A percentile compares a stretch with the other conserved stretches of the same genome.
Evolutionary conservation across 2,888 invertebrate genomes (phyloP).

Genomic region (Terebella lapidaria): DNA sequence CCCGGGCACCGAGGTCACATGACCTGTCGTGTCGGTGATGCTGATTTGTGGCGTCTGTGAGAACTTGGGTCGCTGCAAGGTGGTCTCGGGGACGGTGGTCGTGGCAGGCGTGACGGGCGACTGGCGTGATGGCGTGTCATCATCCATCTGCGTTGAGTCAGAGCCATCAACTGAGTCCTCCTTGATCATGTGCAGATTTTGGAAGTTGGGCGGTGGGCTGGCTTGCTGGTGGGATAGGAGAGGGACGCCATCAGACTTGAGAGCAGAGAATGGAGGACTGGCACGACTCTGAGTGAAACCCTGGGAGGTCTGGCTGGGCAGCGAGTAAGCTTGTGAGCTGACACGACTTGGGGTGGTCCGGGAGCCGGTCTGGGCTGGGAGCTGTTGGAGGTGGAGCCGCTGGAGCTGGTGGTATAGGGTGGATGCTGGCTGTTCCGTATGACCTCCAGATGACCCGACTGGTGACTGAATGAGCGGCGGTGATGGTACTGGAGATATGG

Average conservation of each 20-base stretch:
- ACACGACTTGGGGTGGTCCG: background rate
- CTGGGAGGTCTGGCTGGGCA: too few relatives aligned
- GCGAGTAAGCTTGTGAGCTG: too few relatives aligned
- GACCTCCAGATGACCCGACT: constrained; percentile 9
- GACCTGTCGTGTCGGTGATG: constrained; percentile 81
- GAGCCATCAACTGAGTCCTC: constrained; percentile 42
- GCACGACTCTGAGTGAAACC: too few relatives aligned
- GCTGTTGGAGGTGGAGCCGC: constrained; percentile 47
- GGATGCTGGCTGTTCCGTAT: constrained; percentile 9
- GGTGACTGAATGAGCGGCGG: constrained; percentile 23
- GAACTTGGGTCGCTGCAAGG: constrained; percentile 19
- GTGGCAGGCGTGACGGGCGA: background rate
- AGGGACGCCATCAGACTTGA: background rate
- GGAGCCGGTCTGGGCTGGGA: background rate
- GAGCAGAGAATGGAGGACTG: background rate
- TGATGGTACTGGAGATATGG: constrained; percentile 20
- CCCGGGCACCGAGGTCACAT: constrained; percentile 43
- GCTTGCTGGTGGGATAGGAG: constrained; percentile 32
- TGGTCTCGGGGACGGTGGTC: background rate
- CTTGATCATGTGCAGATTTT: constrained; percentile 51
- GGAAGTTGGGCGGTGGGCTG: constrained; percentile 44
- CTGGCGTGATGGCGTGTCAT: constrained; percentile 28
- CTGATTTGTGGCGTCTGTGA: constrained; percentile 75
- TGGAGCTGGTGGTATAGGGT: constrained; percentile 41
- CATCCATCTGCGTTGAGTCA: constrained; percentile 24